Evolutionary conservation across 2,888 invertebrate genomes (phyloP), one percentile per base, ranked within the genome.

Genomic region (Embidobia sp.): DNA sequence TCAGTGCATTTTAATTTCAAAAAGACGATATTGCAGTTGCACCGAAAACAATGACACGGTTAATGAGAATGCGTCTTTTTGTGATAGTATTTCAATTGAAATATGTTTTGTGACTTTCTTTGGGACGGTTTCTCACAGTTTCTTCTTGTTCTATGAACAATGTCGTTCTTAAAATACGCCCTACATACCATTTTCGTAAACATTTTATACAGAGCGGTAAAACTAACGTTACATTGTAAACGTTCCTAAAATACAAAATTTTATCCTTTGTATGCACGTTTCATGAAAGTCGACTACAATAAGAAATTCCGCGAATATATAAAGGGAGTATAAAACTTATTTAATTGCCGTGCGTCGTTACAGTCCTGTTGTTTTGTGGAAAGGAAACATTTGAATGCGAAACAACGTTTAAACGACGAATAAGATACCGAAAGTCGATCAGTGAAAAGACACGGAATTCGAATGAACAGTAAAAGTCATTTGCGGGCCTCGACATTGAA

Each of bases 201-300:
- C 59, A 44, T 33, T 46, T 61, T 61, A 46, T 61, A 46, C 46
- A 13, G 42, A 49, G 37, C 61, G 22, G 31, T 51, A 18, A 61
- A 42, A 44, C 10, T 61, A 37, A 48, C 37, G n/a, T 26, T 18
- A 57, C 57, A 40, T 15, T 48, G 59, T 51, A 59, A 69, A 59
- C 59, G 49, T 69, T 59, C 59, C 44, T 27, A 70, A 70, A 61
- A 61, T 61, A 61, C 44, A 61, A 59, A 44, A 61, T 37, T 61
- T 49, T 22, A 46, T 7, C 37, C 55, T 48, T 55, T 48, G 55
- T 33, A 48, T 27, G 44, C 26, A 33, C 8, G 22, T 16, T n/a
- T 16, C 51, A 18, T 42, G 35, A 44, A 27, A 46, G 16, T 8
- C 10, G 51, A 26, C 33, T 42, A 57, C 57, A 66, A 66, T 55